Evolutionary conservation across 2,113 vertebrate species (phyloP).

Genomic region (Thunnus thynnus): DNA sequence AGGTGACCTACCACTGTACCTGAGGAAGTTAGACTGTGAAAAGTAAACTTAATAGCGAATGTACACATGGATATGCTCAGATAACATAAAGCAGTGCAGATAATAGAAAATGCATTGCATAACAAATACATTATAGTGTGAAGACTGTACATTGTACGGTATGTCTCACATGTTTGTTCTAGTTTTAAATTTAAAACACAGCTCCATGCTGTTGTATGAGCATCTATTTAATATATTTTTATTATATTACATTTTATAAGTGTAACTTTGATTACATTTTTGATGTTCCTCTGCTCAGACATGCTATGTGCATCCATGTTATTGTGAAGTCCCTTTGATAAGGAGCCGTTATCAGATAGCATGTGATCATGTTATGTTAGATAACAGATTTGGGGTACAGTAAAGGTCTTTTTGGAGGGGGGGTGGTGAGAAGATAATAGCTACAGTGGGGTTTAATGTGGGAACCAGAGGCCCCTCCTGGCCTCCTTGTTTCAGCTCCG

Average conservation of each 20-base stretch:
- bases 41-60: background rate
- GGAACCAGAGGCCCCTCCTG: conserved; percentile 87
- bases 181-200: background rate
- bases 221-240: background rate
- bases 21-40: background rate
- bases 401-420: conserved; percentile 30
- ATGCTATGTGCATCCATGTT: background rate
- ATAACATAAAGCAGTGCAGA: too few species aligned
- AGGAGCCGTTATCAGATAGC: background rate
- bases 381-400: conserved; percentile 51
- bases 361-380: conserved; percentile 25
- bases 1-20: background rate
- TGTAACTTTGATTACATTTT: too few species aligned
- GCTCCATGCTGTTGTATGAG: background rate
- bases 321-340: background rate
- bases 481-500: conserved; percentile 90
- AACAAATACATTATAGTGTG: too few species aligned
- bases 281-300: background rate
- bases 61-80: too few species aligned
- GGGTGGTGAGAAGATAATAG: conserved; percentile 77
- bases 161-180: too few species aligned
- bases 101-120: too few species aligned
- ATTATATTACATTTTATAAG: background rate
- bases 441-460: conserved; percentile 78
- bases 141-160: too few species aligned